phyloP scores from a whole-genome alignment of 1,140 invertebrate species.

The Melipona quadrifasciata region DNA sequence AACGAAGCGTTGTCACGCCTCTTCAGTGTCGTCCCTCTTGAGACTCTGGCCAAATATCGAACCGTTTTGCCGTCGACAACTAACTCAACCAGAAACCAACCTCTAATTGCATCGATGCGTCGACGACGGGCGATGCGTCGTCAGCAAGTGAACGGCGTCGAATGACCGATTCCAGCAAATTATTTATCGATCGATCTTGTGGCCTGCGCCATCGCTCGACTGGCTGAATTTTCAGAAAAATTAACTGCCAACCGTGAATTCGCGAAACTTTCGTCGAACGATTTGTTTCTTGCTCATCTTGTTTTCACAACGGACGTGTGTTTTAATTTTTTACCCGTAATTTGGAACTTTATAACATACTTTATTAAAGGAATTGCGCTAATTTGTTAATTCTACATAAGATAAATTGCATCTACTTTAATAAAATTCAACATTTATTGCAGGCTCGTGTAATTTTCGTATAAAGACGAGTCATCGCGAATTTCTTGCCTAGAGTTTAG shows the following conservation, averaged over 20 bases:
- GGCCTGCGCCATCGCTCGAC: not conserved
- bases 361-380: no score
- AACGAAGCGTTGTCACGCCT: not conserved
- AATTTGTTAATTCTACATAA: no score
- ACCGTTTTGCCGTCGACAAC: not conserved
- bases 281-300: not conserved
- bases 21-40: not conserved
- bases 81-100: slow-evolving; percentile 7
- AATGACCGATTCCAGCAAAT: slow-evolving; percentile 45
- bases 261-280: no score
- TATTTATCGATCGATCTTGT: slow-evolving; percentile 66
- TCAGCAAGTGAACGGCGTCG: slow-evolving; percentile 34
- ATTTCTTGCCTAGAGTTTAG: no score
- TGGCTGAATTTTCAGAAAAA: slow-evolving; percentile 34
- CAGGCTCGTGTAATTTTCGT: no score
- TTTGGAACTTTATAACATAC: no score
- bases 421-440: no score
- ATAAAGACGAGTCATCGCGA: no score
- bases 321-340: no score
- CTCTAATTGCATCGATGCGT: slow-evolving; percentile 16
- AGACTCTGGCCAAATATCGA: slow-evolving; percentile 2
- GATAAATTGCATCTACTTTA: no score
- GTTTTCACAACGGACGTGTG: no score
- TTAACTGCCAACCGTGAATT: slow-evolving; percentile 14
- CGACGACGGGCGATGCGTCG: slow-evolving; percentile 48